Conservation (phyloP, 2,888 invertebrate species). For the Melieria omissa region DNA sequence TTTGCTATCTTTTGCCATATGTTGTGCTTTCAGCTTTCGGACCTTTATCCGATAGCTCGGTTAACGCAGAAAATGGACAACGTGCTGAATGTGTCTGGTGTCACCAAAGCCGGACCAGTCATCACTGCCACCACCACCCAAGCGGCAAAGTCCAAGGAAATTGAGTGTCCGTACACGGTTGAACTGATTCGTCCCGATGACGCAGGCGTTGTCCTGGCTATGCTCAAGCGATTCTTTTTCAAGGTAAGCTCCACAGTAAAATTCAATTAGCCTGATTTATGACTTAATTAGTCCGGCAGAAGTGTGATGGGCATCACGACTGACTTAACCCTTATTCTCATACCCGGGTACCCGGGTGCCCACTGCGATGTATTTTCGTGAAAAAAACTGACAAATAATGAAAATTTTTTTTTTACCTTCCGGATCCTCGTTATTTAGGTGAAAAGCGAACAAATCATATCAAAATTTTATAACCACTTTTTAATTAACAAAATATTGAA, state of each 20-base stretch:
- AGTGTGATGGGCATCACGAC: no score
- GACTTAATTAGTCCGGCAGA: no score
- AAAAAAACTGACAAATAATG: no score
- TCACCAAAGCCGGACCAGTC: neutral
- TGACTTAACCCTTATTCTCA: no score
- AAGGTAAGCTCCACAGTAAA: constrained; percentile 58
- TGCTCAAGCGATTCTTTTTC: constrained; percentile 73
- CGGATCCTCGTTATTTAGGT: no score
- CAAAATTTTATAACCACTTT: no score
- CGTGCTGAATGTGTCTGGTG: constrained; percentile 56
- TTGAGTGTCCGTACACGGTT: constrained; percentile 61
- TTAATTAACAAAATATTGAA: no score
- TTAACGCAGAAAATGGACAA: constrained; percentile 64
- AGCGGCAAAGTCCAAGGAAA: constrained; percentile 15
- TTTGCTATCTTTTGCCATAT: neutral
- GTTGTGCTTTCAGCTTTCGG: constrained; percentile 58
- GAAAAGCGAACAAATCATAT: no score
- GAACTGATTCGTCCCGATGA: constrained; percentile 68
- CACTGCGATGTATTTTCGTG: no score
- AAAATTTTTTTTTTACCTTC: no score
- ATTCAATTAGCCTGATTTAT: neutral
- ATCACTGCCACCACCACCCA: constrained; percentile 2
- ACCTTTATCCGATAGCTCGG: constrained; percentile 63
- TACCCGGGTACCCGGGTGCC: no score
- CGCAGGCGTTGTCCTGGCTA: constrained; percentile 69